Evolutionary conservation across 2,113 vertebrate genomes (phyloP).

Genomic region (Oostethus manadensis): DNA sequence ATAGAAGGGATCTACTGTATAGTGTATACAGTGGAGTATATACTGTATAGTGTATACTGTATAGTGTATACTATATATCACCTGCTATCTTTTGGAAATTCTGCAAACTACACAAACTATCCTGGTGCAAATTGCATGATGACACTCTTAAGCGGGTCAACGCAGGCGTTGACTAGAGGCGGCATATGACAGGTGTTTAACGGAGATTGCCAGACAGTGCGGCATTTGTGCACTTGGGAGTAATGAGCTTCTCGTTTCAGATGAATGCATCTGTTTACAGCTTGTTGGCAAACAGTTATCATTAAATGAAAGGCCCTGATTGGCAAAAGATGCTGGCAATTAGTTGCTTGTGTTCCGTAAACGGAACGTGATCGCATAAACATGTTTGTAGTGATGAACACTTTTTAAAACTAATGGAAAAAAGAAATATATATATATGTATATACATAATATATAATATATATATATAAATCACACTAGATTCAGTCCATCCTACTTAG

Average conservation of each 20-base stretch:
- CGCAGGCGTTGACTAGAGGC: slow-evolving; percentile 17
- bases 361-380: slow-evolving; percentile 27
- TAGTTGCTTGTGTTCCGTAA: slow-evolving; percentile 24
- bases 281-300: slow-evolving; percentile 46
- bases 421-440: background rate
- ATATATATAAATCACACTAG: slow-evolving; percentile 1
- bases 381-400: slow-evolving; percentile 8
- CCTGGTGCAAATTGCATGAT: slow-evolving; percentile 24
- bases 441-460: background rate
- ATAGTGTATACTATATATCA: no score
- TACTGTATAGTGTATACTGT: no score
- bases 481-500: slow-evolving; percentile 11
- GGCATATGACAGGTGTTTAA: slow-evolving; percentile 15
- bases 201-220: slow-evolving; percentile 21
- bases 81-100: no score
- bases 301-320: slow-evolving; percentile 40
- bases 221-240: slow-evolving; percentile 5
- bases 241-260: slow-evolving; percentile 30
- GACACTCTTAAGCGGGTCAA: slow-evolving; percentile 29
- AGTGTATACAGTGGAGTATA: no score
- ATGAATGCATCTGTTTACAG: slow-evolving; percentile 38
- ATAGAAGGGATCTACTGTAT: no score
- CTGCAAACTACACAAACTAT: slow-evolving; percentile 1
- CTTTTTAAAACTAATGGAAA: slow-evolving; percentile 4
- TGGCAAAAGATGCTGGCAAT: slow-evolving; percentile 43